Base-by-base conservation (phyloP, 37 sponge, comb jelly and placozoan genomes). In the Hexactinellida sp. region DNA sequence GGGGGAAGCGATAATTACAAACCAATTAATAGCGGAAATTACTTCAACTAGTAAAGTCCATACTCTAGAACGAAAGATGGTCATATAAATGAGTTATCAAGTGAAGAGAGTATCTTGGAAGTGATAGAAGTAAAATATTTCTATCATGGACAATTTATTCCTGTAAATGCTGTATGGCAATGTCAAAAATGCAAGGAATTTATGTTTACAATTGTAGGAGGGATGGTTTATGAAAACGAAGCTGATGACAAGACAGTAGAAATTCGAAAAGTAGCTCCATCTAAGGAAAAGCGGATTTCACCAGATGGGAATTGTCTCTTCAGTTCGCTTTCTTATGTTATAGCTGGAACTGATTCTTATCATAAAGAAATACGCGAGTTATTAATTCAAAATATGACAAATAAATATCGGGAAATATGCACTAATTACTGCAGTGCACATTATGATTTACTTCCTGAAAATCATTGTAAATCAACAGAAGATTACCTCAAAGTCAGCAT, bases 281-380 rank as follows among this genome's bases (percentile, higher is more conserved):
- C 76, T 5, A 63, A 63, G 34, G 76, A 63, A 63, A 63, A 63
- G 76, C 76, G 34, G 5, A n/a, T 63, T 25, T 32, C 76, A 21
- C 76, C 76, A 28, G 76, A 63, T 63, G 76, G 34, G 34, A 63
- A 63, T 63, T 63, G 76, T 63, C 34, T 63, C 5, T 63, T 63
- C 30, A 63, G 76, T 63, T 63, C 34, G 25, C 30, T 63, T 7
- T 63, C 25, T 28, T 63, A 63, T 63, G 34, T 63, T 28, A 7
- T 63, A 63, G 13, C 34, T 32, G 76, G 76, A 21, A 25, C 76
- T 25, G 76, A 63, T 28, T n/a, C 3, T 63, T 32, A 63, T 63
- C 25, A 63, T 28, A 63, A 23, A 63, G 76, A 63, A 63, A 25
- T 63, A 21, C 3, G 76, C 19, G 76, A 63, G 34, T 63, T 63